Evolutionary conservation across 2,888 invertebrate genomes (phyloP).

Genomic region (Empis livida): DNA sequence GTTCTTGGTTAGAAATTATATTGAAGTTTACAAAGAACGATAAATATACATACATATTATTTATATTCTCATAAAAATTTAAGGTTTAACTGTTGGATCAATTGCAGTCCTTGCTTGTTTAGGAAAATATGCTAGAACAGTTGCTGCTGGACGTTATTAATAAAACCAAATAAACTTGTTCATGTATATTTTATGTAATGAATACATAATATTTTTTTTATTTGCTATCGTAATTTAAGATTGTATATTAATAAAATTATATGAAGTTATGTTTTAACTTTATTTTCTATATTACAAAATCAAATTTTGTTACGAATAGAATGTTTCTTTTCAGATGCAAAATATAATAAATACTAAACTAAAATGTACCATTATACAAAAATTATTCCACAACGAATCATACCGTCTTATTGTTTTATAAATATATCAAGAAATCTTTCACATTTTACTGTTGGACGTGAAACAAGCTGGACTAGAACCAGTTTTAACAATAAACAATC

Average conservation of each 20-base stretch:
- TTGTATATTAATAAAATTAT: background rate
- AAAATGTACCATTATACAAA: too few relatives aligned
- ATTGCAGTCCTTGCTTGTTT: slow-evolving; percentile 53
- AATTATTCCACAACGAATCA: too few relatives aligned
- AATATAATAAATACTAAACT: too few relatives aligned
- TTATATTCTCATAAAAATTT: background rate
- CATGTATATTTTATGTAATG: background rate
- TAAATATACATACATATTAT: too few relatives aligned
- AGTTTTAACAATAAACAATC: background rate
- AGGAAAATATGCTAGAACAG: slow-evolving; percentile 53
- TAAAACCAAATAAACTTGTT: background rate
- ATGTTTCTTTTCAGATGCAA: background rate
- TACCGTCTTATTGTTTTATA: background rate
- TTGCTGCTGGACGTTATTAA: slow-evolving; percentile 25
- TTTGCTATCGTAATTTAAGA: background rate
- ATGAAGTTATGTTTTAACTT: background rate
- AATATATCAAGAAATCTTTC: background rate
- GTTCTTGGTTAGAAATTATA: slow-evolving; percentile 38
- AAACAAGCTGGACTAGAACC: too few relatives aligned
- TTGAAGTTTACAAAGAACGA: background rate
- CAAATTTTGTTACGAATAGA: background rate
- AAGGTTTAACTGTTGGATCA: slow-evolving; percentile 39
- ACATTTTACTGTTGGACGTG: background rate
- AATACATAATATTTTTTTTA: background rate
- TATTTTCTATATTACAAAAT: background rate